Evolutionary conservation across 2,113 vertebrate species (phyloP).

Genomic region (Corapipo altera): DNA sequence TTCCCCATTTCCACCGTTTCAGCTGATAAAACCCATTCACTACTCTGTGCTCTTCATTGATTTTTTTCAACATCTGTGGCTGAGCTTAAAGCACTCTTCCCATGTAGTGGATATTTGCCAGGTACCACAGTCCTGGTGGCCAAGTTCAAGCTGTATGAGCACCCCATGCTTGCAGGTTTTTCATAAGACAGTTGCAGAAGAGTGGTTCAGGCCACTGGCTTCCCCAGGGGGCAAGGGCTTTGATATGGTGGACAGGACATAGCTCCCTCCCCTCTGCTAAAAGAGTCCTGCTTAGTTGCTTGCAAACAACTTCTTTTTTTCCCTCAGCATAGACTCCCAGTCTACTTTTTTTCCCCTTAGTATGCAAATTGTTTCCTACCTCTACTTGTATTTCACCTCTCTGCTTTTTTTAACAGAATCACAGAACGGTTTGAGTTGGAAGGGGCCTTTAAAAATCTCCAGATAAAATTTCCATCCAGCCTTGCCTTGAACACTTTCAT

Average conservation of each 20-base stretch:
- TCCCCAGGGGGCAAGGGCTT: background rate
- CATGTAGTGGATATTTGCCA: background rate
- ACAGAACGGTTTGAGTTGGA: background rate
- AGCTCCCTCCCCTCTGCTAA: background rate
- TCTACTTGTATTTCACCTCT: background rate
- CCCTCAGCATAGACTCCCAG: accelerated
- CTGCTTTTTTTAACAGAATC: background rate
- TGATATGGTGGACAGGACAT: accelerated
- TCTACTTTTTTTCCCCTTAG: background rate
- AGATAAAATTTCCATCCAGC: background rate
- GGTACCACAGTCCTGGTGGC: background rate
- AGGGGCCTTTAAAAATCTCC: background rate
- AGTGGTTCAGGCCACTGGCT: background rate
- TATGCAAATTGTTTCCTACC: background rate
- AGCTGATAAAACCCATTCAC: background rate
- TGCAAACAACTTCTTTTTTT: background rate
- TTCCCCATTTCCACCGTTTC: background rate
- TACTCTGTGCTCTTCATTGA: background rate
- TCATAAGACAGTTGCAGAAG: accelerated
- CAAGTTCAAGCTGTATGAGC: background rate
- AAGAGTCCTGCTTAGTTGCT: background rate
- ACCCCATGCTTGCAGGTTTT: accelerated
- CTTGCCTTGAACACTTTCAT: background rate
- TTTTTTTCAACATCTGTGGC: background rate
- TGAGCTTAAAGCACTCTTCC: background rate